A percentile compares a stretch with the other conserved stretches of the same genome.
Evolutionary conservation across 2,888 invertebrate genomes (phyloP).

Genomic region (Furcula furcula): DNA sequence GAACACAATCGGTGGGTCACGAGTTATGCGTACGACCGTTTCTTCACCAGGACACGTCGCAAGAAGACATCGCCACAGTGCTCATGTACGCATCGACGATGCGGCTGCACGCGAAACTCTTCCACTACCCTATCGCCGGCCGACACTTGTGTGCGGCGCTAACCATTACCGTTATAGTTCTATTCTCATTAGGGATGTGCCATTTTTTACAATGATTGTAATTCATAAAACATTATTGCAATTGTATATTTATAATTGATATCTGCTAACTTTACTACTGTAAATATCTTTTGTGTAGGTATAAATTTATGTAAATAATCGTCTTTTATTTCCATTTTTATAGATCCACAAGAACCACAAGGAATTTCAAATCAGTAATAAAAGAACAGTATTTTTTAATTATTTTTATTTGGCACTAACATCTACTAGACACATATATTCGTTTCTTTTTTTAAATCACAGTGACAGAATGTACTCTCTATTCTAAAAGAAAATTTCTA

Average conservation of each 20-base stretch:
- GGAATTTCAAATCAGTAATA: no score
- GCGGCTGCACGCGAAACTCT: slow-evolving; percentile 87
- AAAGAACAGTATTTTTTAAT: no score
- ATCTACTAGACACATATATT: no score
- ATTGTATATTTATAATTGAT: slow-evolving; percentile 2
- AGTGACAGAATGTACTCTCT: no score
- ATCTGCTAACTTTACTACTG: slow-evolving; percentile 7
- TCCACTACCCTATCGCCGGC: slow-evolving; percentile 87
- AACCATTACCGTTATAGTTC: slow-evolving; percentile 79
- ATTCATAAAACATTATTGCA: neutral
- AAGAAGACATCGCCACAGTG: slow-evolving; percentile 88
- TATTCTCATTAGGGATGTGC: slow-evolving; percentile 88
- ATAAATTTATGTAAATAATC: slow-evolving; percentile 5
- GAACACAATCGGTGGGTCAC: slow-evolving; percentile 88
- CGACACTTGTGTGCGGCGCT: slow-evolving; percentile 85
- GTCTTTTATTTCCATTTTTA: slow-evolving; percentile 1
- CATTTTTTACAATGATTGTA: slow-evolving; percentile 78
- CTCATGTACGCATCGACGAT: slow-evolving; percentile 89
- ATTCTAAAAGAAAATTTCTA: no score
- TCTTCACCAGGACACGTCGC: slow-evolving; percentile 89
- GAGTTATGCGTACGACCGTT: slow-evolving; percentile 90
- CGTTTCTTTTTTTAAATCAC: no score
- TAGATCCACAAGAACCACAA: no score
- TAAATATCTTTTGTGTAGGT: slow-evolving; percentile 13
- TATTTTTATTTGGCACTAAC: no score